A percentile compares a stretch with the other conserved stretches of the same genome.
phyloP scores from a whole-genome alignment of 2,888 invertebrate species.

The Pandemis heparana region DNA sequence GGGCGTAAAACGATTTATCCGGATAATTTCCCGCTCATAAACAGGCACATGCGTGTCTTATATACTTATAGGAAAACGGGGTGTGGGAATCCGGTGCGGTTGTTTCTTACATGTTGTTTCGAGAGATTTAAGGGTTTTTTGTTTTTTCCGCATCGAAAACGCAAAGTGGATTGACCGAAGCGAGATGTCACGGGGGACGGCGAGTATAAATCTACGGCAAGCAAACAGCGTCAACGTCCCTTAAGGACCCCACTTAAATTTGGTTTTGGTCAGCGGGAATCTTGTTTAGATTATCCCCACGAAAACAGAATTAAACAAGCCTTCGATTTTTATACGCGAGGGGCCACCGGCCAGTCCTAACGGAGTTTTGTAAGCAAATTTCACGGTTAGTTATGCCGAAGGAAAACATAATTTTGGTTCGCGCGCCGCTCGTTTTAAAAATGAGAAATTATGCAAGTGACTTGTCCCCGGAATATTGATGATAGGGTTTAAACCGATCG shows the following conservation, averaged over 20 bases:
- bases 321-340: constrained; percentile 22
- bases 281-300: constrained; percentile 11
- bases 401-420: constrained; percentile 18
- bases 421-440: constrained; percentile 18
- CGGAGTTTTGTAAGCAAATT: constrained; percentile 27
- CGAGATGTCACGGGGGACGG: background rate
- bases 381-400: constrained; percentile 23
- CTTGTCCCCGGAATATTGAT: constrained; percentile 40
- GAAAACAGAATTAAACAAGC: constrained; percentile 24
- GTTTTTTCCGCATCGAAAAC: constrained; percentile 3
- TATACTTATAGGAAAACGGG: constrained; percentile 23
- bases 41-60: constrained; percentile 26
- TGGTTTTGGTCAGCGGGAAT: constrained; percentile 14
- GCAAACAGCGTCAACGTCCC: constrained; percentile 1
- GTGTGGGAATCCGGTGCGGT: background rate
- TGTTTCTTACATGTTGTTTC: constrained; percentile 11
- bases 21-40: constrained; percentile 32
- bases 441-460: constrained; percentile 35
- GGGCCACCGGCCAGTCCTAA: background rate
- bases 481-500: constrained; percentile 35
- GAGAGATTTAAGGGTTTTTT: constrained; percentile 9
- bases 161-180: constrained; percentile 6
- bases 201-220: background rate
- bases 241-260: constrained; percentile 12
- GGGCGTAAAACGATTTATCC: constrained; percentile 36